Evolutionary conservation across 2,113 vertebrate species (phyloP).

Genomic region (Ciconia stormi): DNA sequence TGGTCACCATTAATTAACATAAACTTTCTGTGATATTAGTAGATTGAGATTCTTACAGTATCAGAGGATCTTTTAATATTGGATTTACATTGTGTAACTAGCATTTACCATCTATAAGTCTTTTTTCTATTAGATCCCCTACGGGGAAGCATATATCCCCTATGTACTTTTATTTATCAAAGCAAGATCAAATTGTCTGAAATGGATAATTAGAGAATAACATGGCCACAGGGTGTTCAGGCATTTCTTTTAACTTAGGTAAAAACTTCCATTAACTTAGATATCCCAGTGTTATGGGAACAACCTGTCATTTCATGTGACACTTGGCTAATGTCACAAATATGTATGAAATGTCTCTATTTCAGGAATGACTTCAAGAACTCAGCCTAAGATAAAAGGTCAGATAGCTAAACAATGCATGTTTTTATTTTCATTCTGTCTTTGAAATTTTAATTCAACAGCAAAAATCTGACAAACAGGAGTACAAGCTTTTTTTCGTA

Average conservation of each 20-base stretch:
- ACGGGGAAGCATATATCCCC: accelerated
- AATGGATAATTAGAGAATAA: not conserved
- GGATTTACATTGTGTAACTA: not conserved
- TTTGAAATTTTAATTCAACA: not conserved
- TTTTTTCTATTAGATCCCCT: not conserved
- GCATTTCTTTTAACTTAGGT: not conserved
- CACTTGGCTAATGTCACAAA: not conserved
- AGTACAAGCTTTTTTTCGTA: not conserved
- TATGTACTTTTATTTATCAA: not conserved
- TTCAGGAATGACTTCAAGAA: not conserved
- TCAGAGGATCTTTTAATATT: not conserved
- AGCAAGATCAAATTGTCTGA: not conserved
- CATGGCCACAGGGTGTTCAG: not conserved
- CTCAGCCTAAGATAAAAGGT: not conserved
- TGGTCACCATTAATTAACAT: not conserved
- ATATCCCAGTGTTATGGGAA: not conserved
- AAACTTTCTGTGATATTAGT: not conserved
- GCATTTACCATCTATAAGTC: not conserved
- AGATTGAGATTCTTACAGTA: not conserved
- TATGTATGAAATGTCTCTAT: not conserved
- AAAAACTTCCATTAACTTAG: not conserved
- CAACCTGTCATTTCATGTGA: not conserved
- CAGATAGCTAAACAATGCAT: not conserved
- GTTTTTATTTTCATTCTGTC: not conserved
- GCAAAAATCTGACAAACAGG: not conserved